Conservation (phyloP, 2,113 vertebrate genomes). For the Gasterosteus aculeatus region DNA sequence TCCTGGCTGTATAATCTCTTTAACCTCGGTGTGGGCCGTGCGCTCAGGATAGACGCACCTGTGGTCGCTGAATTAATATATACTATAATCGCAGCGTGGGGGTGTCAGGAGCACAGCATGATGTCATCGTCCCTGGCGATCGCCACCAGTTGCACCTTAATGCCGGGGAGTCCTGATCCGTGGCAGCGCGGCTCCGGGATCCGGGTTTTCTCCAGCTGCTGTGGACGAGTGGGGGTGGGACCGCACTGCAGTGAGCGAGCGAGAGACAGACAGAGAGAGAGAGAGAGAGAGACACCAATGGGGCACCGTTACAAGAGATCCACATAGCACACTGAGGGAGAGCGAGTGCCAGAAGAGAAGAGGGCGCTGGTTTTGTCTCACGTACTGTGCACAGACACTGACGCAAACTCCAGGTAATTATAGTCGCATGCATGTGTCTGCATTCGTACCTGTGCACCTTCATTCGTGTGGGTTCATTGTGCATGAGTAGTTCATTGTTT, state of each 20-base stretch:
- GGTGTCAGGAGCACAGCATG: slow-evolving; percentile 51
- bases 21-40: slow-evolving; percentile 21
- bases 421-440: slow-evolving; percentile 12
- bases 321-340: slow-evolving; percentile 44
- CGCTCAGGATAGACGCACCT: background rate
- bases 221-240: slow-evolving; percentile 66
- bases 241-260: slow-evolving; percentile 73
- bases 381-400: slow-evolving; percentile 39
- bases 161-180: slow-evolving; percentile 64
- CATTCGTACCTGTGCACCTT: slow-evolving; percentile 9
- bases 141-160: slow-evolving; percentile 29
- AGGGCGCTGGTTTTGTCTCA: slow-evolving; percentile 36
- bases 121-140: slow-evolving; percentile 21
- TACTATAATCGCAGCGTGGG: background rate
- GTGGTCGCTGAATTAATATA: background rate
- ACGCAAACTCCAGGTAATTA: slow-evolving; percentile 59
- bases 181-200: slow-evolving; percentile 7
- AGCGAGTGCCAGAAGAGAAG: slow-evolving; percentile 37
- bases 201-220: slow-evolving; percentile 74
- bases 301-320: slow-evolving; percentile 28
- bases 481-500: slow-evolving; percentile 5
- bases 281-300: slow-evolving; percentile 11
- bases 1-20: slow-evolving; percentile 3
- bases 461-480: background rate
- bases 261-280: slow-evolving; percentile 40